These are phyloP conservation scores for Megastigmus dorsalis DNA, from an alignment of 2,888 invertebrate species.

Conservation along the genomic window DNA sequence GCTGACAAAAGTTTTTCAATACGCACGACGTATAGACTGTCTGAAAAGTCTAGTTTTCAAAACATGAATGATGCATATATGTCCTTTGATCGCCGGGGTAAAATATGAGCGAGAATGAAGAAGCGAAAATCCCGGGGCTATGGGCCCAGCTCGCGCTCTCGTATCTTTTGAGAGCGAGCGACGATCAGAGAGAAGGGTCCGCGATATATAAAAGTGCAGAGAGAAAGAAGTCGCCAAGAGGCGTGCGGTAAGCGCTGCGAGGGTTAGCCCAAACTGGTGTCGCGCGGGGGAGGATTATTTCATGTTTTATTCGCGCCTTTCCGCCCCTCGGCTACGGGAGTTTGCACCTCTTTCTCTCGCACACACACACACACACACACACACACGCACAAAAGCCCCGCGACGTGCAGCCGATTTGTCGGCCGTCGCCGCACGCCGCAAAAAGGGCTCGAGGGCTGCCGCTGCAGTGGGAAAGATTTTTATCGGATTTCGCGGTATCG, in stretches of 20 bases:
- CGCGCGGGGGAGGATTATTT: background rate
- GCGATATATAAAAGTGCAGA: background rate
- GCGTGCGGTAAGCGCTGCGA: background rate
- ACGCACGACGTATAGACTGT: no score
- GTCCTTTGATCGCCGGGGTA: slow-evolving; percentile 31
- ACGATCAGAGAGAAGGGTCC: slow-evolving; percentile 3
- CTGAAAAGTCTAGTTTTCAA: no score
- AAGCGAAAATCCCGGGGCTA: background rate
- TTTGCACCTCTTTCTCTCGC: background rate
- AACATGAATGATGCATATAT: background rate
- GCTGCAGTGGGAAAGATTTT: slow-evolving; percentile 47
- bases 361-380: background rate
- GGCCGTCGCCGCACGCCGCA: background rate
- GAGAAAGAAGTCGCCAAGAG: background rate
- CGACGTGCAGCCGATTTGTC: background rate
- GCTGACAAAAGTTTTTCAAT: background rate
- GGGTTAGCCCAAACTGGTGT: no score
- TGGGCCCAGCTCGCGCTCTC: background rate
- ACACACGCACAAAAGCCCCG: background rate
- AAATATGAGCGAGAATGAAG: slow-evolving; percentile 30
- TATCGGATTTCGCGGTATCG: slow-evolving; percentile 63
- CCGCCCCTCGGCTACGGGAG: background rate
- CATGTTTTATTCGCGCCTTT: background rate
- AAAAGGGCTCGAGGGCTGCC: background rate
- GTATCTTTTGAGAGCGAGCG: slow-evolving; percentile 7